Percentiles rank a stretch among this genome's conserved stretches.
Evolutionary conservation across 2,888 invertebrate species (phyloP).

Genomic region (Hetaerina titia): DNA sequence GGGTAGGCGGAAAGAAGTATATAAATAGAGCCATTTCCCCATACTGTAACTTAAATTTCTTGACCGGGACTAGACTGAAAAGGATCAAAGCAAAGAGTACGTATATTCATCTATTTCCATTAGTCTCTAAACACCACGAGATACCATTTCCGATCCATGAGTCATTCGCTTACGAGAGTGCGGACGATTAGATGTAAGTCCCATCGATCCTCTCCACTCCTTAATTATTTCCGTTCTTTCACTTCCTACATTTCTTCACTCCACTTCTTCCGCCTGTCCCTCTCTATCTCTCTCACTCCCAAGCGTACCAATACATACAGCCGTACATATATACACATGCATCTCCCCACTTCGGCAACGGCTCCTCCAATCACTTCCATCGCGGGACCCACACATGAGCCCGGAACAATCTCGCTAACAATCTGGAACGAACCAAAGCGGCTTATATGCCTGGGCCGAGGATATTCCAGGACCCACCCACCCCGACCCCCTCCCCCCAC

Average conservation of each 20-base stretch:
- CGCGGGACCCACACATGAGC: conserved; percentile 39
- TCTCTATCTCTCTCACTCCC: not conserved
- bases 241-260: not conserved
- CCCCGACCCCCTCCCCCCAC: not conserved
- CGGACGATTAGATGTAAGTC: not conserved
- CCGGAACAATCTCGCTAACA: conserved; percentile 62
- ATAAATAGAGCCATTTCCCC: too few relatives aligned
- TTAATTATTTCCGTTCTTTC: not conserved
- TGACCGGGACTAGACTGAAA: too few relatives aligned
- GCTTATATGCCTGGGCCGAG: conserved; percentile 47
- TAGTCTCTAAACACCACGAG: not conserved
- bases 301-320: not conserved
- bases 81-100: too few relatives aligned
- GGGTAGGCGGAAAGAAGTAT: too few relatives aligned
- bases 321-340: not conserved
- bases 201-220: not conserved
- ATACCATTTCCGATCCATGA: not conserved
- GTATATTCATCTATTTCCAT: not conserved
- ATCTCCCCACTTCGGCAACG: not conserved
- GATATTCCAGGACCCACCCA: not conserved
- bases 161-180: not conserved
- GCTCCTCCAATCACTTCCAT: conserved; percentile 39
- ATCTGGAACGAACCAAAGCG: conserved; percentile 64
- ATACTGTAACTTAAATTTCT: too few relatives aligned
- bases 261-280: not conserved